A percentile compares a stretch with the other conserved stretches of the same genome.
Evolutionary conservation across 2,113 vertebrate genomes (phyloP).

Genomic region (Macroglossus sobrinus): DNA sequence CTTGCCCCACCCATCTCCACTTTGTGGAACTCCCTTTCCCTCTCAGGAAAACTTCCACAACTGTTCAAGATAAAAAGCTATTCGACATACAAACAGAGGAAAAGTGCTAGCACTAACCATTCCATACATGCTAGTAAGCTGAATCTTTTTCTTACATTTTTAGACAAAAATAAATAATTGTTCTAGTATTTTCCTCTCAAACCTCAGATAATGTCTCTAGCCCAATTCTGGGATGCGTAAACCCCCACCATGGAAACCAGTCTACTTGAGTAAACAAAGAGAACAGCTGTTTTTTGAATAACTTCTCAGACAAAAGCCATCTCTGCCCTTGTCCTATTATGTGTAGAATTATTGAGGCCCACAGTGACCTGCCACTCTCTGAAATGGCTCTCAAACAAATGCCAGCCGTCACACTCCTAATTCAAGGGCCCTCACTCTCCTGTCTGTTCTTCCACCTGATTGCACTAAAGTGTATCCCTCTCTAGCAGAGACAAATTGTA

Average conservation of each 20-base stretch:
- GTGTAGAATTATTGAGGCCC: accelerated
- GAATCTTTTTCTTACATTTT: background rate
- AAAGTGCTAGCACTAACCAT: background rate
- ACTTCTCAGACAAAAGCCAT: slow-evolving; percentile 48
- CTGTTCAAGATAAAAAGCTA: background rate
- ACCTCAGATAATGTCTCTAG: background rate
- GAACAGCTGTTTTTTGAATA: slow-evolving; percentile 50
- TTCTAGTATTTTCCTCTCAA: background rate
- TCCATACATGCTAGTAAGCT: background rate
- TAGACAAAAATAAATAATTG: slow-evolving; percentile 18
- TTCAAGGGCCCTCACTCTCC: accelerated
- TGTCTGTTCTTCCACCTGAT: background rate
- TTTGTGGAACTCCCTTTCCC: background rate
- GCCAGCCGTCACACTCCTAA: background rate
- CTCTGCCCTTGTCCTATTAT: background rate
- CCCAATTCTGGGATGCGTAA: background rate
- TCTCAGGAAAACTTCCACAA: background rate
- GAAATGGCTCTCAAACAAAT: background rate
- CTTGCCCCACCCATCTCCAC: background rate
- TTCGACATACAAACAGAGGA: background rate
- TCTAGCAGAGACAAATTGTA: background rate
- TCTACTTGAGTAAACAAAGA: slow-evolving; percentile 53
- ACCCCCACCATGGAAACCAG: slow-evolving; percentile 14
- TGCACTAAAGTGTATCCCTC: background rate
- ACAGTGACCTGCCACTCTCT: background rate